A percentile compares a stretch with the other conserved stretches of the same genome.
Conservation (phyloP, 2,888 invertebrate genomes). For the Diogma glabrata region DNA sequence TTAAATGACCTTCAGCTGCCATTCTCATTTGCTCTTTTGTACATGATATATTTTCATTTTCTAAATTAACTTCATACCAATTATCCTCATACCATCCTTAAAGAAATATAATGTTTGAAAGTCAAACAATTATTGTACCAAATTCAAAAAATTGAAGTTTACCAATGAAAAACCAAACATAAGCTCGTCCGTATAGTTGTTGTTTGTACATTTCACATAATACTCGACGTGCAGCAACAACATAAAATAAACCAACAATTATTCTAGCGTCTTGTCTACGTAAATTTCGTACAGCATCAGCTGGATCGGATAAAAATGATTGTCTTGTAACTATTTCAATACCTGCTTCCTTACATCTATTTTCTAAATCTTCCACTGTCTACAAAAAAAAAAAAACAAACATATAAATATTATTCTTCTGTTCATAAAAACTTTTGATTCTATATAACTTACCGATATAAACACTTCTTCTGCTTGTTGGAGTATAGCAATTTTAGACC, state of each 20-base stretch:
- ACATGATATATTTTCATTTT: slow-evolving; percentile 81
- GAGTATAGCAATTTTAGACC: slow-evolving; percentile 94
- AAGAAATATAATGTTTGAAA: not conserved
- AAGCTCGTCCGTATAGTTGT: slow-evolving; percentile 83
- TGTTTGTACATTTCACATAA: slow-evolving; percentile 95
- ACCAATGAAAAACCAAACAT: slow-evolving; percentile 99
- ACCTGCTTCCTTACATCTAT: slow-evolving; percentile 78
- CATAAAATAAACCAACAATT: slow-evolving; percentile 97
- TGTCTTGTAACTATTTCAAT: slow-evolving; percentile 95
- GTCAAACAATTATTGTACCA: not conserved
- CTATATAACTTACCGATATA: slow-evolving; percentile 75
- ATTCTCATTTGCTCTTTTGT: slow-evolving; percentile 85
- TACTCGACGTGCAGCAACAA: slow-evolving; percentile 90
- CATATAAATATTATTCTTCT: too few species aligned
- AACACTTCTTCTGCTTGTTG: slow-evolving; percentile 99
- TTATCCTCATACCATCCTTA: slow-evolving; percentile 97
- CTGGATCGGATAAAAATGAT: slow-evolving; percentile 93
- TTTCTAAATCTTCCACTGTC: slow-evolving; percentile 96
- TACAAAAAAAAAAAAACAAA: slow-evolving; percentile 35
- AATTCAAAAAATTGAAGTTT: slow-evolving; percentile 27
- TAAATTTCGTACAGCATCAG: slow-evolving; percentile 90
- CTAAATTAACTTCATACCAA: slow-evolving; percentile 88
- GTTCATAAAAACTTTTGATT: too few species aligned
- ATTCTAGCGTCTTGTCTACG: slow-evolving; percentile 93
- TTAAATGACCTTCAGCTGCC: slow-evolving; percentile 94